Evolutionary conservation across 2,797 vertebrate species (phyloP).

Genomic region (Crocodylus rhombifer): DNA sequence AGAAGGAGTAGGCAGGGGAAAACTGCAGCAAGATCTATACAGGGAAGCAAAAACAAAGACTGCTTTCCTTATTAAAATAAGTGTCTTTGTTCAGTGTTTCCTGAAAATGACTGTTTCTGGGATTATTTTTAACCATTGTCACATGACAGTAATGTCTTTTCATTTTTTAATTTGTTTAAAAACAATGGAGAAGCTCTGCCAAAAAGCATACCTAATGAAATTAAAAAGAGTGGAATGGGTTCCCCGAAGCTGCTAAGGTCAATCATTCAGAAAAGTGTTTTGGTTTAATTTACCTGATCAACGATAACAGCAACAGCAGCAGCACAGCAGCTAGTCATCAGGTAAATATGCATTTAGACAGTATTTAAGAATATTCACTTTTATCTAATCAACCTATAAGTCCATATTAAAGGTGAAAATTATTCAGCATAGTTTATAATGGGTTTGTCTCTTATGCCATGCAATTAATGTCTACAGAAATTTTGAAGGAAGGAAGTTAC

Average conservation of each 20-base stretch:
- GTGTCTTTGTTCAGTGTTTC: background rate
- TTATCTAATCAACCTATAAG: background rate
- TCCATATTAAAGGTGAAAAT: background rate
- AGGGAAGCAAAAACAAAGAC: background rate
- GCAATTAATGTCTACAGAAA: background rate
- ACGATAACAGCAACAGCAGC: background rate
- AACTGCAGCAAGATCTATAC: background rate
- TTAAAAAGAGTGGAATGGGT: background rate
- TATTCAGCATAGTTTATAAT: background rate
- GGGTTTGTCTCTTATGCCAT: background rate
- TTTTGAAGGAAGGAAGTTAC: background rate
- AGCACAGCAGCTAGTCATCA: background rate
- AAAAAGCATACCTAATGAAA: background rate
- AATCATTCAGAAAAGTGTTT: background rate
- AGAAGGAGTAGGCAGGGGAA: background rate
- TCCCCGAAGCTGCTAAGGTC: background rate
- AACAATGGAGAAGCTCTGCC: background rate
- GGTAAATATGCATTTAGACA: constrained; percentile 2
- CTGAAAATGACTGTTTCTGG: background rate
- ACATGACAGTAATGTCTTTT: background rate
- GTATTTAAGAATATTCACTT: background rate
- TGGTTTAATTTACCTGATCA: background rate
- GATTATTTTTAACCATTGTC: background rate
- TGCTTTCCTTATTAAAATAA: background rate
- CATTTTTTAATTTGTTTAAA: background rate